Evolutionary conservation across 1,140 invertebrate species (phyloP), one percentile per base, ranked within the genome.

Genomic region (Steinernema feltiae): DNA sequence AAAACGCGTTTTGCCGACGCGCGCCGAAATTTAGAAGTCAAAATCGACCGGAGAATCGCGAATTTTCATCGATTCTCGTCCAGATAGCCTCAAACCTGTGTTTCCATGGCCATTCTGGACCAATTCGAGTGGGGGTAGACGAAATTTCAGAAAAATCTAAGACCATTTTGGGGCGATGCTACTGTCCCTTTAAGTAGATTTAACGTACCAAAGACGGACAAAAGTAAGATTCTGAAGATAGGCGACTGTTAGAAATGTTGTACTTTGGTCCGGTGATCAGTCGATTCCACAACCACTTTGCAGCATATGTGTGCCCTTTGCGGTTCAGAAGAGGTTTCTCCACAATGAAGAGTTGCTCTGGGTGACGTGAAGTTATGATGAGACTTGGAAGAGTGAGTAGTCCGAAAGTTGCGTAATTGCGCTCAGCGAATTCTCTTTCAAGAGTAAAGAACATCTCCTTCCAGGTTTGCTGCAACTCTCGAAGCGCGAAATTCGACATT

Each of bases 271-370:
- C 83, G 41, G 76, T 72, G 31, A 84, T 77, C 12, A 83, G 69
- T 0, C 83, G 78, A 78, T 82, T 82, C 80, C 81, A 82, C 32
- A 82, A 63, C 82, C 82, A 84, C 77, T 84, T 84, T 7, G 82
- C 82, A 1, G 82, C 82, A 31, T 85, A 84, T 0, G 83, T 75
- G 71, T 84, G 82, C 1, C 82, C 82, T 75, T 79, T 79, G 69
- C 82, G 80, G 46, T 83, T 83, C 7, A 83, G 48, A 15, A 83
- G 73, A 0, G 83, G 81, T 63, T 76, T 70, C 53, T 76, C 78
- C 15, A 76, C 48, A 31, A 85, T 74, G 35, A 83, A 82, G 27
- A 83, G 76, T 18, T 85, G 78, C 48, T 84, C 79, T 0, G 82
- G 82, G 15, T 83, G 63, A 1, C 83, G 32, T 17, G 82, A 83